phyloP scores from a whole-genome alignment of 2,888 invertebrate species.

The Plebejus melissa region DNA sequence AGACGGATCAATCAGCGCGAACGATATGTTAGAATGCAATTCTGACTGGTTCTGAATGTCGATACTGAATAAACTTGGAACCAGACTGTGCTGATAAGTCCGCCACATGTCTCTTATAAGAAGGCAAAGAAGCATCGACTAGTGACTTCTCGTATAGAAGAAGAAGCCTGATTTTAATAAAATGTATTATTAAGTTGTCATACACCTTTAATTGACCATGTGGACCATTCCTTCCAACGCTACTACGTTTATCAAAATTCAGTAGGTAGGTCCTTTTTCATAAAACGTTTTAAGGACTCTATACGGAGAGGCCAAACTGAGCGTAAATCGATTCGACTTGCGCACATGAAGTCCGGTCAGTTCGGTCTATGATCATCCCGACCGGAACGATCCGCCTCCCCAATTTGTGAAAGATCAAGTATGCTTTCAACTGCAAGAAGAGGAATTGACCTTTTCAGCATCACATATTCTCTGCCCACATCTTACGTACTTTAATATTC shows the following conservation, averaged over 20 bases:
- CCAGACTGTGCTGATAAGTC: too few relatives aligned
- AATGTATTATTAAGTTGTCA: background rate
- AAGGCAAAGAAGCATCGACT: background rate
- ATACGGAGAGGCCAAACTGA: background rate
- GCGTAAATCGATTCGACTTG: background rate
- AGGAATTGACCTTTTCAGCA: background rate
- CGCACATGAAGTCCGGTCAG: background rate
- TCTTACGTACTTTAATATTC: background rate
- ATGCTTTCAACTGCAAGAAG: too few relatives aligned
- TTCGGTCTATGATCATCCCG: too few relatives aligned
- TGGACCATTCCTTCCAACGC: background rate
- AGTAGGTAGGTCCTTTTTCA: too few relatives aligned
- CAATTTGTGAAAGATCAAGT: too few relatives aligned
- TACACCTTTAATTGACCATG: background rate
- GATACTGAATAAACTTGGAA: too few relatives aligned
- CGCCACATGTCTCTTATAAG: too few relatives aligned
- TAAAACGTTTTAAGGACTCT: background rate
- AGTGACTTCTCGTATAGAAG: background rate
- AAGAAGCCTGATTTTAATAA: background rate
- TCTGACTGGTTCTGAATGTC: background rate
- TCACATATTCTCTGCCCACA: background rate
- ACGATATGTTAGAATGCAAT: background rate
- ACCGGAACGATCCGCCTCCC: too few relatives aligned
- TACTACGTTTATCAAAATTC: too few relatives aligned
- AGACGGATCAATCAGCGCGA: background rate